Conservation (phyloP, 30 jellyfish, hydroid and myxozoan species). For the Cassiopea xamachana region DNA sequence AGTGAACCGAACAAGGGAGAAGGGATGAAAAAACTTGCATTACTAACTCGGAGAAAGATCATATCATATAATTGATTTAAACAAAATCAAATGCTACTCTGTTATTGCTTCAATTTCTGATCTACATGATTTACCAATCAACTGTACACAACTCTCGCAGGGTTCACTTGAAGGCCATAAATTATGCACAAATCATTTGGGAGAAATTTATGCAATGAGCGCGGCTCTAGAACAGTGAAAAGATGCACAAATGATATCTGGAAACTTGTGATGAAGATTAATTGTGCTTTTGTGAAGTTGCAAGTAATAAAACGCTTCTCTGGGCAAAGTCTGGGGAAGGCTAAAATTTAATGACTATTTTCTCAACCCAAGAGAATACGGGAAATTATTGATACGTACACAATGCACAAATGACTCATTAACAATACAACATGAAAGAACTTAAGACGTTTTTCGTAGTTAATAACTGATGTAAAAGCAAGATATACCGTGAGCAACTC, state of each 20-base stretch:
- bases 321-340: too few species aligned
- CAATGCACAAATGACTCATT: neutral
- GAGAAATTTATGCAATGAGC: neutral
- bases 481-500: neutral
- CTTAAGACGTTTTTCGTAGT: neutral
- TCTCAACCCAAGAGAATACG: neutral
- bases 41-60: neutral
- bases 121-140: neutral
- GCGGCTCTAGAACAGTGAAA: too few species aligned
- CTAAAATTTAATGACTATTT: too few species aligned
- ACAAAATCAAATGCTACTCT: neutral
- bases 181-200: neutral
- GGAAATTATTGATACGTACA: neutral
- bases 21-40: neutral
- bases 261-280: too few species aligned
- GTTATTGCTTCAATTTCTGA: neutral
- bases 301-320: too few species aligned
- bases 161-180: neutral
- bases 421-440: neutral
- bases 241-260: too few species aligned
- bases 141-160: neutral
- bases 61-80: neutral
- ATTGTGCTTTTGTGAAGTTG: too few species aligned
- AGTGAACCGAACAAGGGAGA: too few species aligned
- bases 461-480: neutral